phyloP scores from a whole-genome alignment of 2,888 invertebrate species.

The Lasioglossum vierecki region DNA sequence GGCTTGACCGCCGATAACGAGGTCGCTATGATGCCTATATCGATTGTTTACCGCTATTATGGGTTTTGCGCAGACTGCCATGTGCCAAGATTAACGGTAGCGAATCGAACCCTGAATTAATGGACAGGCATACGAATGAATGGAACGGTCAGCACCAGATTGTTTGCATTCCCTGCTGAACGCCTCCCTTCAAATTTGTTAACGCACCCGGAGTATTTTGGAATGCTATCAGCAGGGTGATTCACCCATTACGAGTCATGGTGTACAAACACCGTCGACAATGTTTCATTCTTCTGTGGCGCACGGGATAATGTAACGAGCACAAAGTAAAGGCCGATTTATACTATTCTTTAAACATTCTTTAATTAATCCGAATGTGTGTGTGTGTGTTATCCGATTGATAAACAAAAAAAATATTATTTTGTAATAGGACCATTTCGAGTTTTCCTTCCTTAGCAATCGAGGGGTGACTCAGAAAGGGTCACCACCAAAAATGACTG shows the following conservation, averaged over 20 bases:
- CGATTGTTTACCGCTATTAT: slow-evolving; percentile 66
- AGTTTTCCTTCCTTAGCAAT: no score
- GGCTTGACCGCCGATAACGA: slow-evolving; percentile 64
- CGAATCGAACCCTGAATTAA: slow-evolving; percentile 26
- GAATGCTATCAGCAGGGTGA: not conserved
- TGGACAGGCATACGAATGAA: not conserved
- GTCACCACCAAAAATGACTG: no score
- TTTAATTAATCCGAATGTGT: no score
- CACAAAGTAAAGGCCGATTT: not conserved
- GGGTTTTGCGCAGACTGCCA: slow-evolving; percentile 44
- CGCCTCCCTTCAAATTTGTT: slow-evolving; percentile 3
- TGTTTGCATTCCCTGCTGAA: not conserved
- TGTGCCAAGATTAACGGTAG: slow-evolving; percentile 61
- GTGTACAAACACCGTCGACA: not conserved
- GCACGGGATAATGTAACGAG: not conserved
- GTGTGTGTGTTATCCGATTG: no score
- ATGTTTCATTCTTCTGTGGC: not conserved
- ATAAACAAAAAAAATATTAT: no score
- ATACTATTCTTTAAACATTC: not conserved
- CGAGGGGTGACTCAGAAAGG: no score
- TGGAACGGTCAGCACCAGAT: not conserved
- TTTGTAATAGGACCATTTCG: no score
- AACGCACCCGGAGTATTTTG: not conserved
- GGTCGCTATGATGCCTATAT: slow-evolving; percentile 65
- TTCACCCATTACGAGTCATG: not conserved